Conservation (phyloP, 2,888 invertebrate species). For the Gerris lacustris region DNA sequence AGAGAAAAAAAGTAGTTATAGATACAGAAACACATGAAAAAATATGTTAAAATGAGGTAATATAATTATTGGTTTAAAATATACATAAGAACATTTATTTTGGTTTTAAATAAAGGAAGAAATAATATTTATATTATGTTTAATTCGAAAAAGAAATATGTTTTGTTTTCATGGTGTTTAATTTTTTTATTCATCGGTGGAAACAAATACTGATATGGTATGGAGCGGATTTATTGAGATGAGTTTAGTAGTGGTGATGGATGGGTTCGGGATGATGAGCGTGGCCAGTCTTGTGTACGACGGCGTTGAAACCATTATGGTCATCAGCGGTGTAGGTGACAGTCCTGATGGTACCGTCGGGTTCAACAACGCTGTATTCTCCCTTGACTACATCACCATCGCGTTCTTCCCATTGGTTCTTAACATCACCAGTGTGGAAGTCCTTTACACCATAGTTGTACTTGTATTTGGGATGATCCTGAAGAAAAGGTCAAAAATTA, state of each 20-base stretch:
- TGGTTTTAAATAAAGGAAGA: no score
- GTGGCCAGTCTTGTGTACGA: constrained; percentile 29
- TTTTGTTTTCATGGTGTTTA: no score
- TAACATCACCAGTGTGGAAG: constrained; percentile 29
- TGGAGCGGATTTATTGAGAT: background rate
- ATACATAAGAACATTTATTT: no score
- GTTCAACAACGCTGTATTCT: constrained; percentile 29
- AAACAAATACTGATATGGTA: no score
- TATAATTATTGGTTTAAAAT: no score
- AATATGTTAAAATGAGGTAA: no score
- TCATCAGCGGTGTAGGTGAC: constrained; percentile 30
- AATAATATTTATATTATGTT: no score
- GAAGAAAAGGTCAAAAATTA: background rate
- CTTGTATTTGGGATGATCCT: constrained; percentile 30
- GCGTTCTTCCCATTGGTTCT: constrained; percentile 28
- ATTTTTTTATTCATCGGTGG: no score
- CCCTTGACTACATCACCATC: constrained; percentile 30
- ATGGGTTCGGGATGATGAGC: constrained; percentile 24
- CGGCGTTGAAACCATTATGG: constrained; percentile 29
- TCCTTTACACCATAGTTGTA: constrained; percentile 30
- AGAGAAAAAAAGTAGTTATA: no score
- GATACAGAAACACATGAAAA: no score
- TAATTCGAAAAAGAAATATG: no score
- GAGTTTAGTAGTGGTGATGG: constrained; percentile 15
- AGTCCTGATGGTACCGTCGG: constrained; percentile 29